Conservation (phyloP, 2,888 invertebrate species). For the Athrips mouffetella region DNA sequence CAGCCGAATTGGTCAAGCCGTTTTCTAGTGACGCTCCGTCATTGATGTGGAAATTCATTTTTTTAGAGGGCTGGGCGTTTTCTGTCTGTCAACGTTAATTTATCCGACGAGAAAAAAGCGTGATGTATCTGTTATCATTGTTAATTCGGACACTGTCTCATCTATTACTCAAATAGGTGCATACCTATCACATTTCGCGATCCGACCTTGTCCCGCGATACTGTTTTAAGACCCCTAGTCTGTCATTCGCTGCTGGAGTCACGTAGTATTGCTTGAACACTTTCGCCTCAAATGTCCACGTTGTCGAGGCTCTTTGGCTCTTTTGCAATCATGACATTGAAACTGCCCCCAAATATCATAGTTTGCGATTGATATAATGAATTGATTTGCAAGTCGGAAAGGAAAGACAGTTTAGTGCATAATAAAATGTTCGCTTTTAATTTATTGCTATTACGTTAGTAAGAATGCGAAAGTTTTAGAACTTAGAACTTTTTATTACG, state of each 20-base stretch:
- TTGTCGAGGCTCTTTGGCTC: slow-evolving; percentile 34
- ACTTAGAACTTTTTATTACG: no score
- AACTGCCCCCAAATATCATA: background rate
- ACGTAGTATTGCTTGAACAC: slow-evolving; percentile 51
- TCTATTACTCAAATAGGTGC: background rate
- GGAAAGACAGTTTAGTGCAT: no score
- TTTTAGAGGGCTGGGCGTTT: no score
- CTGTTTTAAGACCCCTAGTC: background rate
- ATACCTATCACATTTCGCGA: slow-evolving; percentile 6
- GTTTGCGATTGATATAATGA: background rate
- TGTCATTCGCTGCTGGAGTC: slow-evolving; percentile 26
- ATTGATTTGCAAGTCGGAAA: no score
- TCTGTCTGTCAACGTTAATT: no score
- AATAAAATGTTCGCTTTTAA: no score
- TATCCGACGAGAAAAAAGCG: no score
- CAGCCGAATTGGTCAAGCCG: no score
- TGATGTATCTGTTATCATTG: background rate
- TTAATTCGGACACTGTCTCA: background rate
- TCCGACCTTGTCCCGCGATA: slow-evolving; percentile 5
- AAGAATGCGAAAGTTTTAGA: no score
- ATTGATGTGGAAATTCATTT: no score
- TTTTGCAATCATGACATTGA: slow-evolving; percentile 10
- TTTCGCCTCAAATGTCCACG: slow-evolving; percentile 50
- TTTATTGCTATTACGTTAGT: no score
- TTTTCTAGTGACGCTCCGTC: no score